Base-by-base conservation (phyloP, 1,140 invertebrate species). In the Bacillus rossius region DNA sequence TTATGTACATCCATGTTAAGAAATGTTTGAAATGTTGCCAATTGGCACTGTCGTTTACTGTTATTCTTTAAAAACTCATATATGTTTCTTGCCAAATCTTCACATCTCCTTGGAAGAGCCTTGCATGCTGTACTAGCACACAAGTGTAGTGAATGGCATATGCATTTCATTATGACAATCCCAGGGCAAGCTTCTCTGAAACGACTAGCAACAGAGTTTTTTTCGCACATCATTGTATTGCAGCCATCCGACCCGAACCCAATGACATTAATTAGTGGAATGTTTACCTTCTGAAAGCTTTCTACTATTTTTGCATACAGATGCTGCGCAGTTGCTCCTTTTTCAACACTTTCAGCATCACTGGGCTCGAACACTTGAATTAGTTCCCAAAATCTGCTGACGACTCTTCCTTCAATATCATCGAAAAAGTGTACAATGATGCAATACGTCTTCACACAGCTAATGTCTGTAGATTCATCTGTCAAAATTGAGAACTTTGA, bases 241-340 rank as follows among this genome's bases (percentile, higher is more conserved):
- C 72, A 69, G 10, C 71, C 69, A 69, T 75, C 73, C 25, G 66
- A 65, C 7, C 68, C 70, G 69, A 73, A 75, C 17, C 71, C 73
- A 22, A 75, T 64, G 53, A 75, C 60, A 57, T 75, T 72, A 66
- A 68, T 64, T 51, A 68, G 71, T 17, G 72, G 69, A 61, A 73
- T 73, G 29, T 64, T 48, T 37, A 64, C 19, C 1, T 48, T 37
- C 8, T 34, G 34, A 38, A 66, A 65, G 47, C 59, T 61, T n/a
- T 48, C 19, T 1, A 60, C 23, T n/a, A 67, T 57, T 7, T 45
- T 10, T 13, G 49, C 41, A 20, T 50, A 63, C 13, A 58, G 51
- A 41, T 51, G 23, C 16, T 57, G 19, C 0, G 63, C 65, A 13
- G 63, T 50, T 17, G 59, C 57, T 26, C 60, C 49, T 47, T 41